Evolutionary conservation across 1,140 invertebrate genomes (phyloP), one percentile per base, ranked within the genome.

Genomic region (Sinonovacula constricta): DNA sequence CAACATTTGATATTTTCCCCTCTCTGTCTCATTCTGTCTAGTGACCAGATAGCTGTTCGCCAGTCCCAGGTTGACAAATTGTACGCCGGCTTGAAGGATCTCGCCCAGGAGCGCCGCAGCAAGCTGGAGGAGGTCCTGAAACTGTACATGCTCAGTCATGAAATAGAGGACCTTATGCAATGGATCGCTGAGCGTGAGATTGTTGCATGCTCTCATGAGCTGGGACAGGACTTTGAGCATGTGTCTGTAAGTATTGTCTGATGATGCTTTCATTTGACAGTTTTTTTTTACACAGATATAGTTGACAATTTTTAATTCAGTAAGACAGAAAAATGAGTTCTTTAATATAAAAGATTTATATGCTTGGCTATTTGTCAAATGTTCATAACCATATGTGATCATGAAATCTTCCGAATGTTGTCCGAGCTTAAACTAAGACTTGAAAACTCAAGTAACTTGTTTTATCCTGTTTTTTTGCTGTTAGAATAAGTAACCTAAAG

Each of bases 141-240:
- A 87, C 91, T 99, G 69, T 99, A 98, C 92, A 96, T 97, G 92
- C 92, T 99, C 57, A 97, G 97, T 79, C 93, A 98, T 57, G 99
- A 99, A 92, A 98, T 99, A 10, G 98, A 99, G 86, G 99, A 99
- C 91, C 92, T 99, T 34, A 97, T 99, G 90, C 98, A 99, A 91
- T 99, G 99, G 99, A 99, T 99, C 76, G 95, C 96, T 0, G 98
- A 99, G 91, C 93, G 97, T 78, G 98, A 99, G 92, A 93, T 99
- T 12, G 97, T 99, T 7, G 99, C 99, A 76, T 96, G 96, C 56
- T 98, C 96, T 24, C 98, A 99, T 90, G 99, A 99, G 91, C 93
- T 99, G 15, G 98, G 99, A 2, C 97, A 99, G 91, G 99, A 99
- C 91, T 99, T 98, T 90, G 99, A 99, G 90, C 98, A 99, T 90